Evolutionary conservation across 2,797 vertebrate genomes (phyloP).

Genomic region (Danionella dracula): DNA sequence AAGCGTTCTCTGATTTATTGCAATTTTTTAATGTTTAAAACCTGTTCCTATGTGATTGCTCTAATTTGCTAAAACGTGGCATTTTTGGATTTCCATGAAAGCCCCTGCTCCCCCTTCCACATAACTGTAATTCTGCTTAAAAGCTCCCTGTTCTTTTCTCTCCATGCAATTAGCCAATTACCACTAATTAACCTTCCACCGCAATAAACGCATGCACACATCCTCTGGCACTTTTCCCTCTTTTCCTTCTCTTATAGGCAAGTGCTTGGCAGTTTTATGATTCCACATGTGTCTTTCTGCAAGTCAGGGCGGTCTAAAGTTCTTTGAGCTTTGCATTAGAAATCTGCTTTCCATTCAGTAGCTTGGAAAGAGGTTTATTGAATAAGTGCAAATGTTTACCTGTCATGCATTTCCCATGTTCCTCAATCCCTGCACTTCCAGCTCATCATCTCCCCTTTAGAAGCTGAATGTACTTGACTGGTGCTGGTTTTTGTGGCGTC

Average conservation of each 20-base stretch:
- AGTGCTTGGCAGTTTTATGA: conserved; percentile 36
- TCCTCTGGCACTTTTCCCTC: conserved; percentile 23
- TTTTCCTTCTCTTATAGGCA: conserved; percentile 9
- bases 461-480: conserved; percentile 10
- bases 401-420: conserved; percentile 61
- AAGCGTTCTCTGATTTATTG: too few relatives aligned
- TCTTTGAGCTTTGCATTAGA: conserved; percentile 57
- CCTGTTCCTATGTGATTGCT: not conserved
- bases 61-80: not conserved
- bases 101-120: conserved; percentile 36
- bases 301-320: conserved; percentile 29
- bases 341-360: conserved; percentile 52
- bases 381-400: conserved; percentile 67
- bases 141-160: conserved; percentile 48
- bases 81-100: conserved; percentile 28
- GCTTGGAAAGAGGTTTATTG: conserved; percentile 58
- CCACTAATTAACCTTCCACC: conserved; percentile 51
- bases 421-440: conserved; percentile 38
- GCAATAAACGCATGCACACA: conserved; percentile 22
- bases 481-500: not conserved
- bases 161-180: conserved; percentile 62
- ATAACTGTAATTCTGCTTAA: conserved; percentile 46
- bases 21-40: too few relatives aligned
- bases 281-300: conserved; percentile 25
- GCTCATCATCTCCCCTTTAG: conserved; percentile 44